These are phyloP conservation scores for Microcebus lehilahytsara DNA, from an alignment of 2,113 vertebrate genomes.

Conservation along the genomic window DNA sequence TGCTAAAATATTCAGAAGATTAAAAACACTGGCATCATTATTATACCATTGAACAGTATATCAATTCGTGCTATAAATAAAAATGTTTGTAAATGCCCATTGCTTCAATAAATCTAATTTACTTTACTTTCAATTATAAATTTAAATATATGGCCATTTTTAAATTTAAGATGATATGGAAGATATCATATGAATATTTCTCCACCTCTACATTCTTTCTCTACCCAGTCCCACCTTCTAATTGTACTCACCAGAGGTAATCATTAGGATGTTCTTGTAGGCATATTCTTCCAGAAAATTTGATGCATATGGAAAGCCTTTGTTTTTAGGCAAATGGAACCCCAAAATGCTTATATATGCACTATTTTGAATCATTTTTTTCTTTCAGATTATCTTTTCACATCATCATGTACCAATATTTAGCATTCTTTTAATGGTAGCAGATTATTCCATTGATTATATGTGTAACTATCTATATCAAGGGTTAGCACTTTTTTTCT, in stretches of 20 bases:
- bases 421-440: not conserved
- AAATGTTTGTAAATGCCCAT: not conserved
- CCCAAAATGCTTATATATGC: not conserved
- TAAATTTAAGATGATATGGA: not conserved
- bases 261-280: not conserved
- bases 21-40: not conserved
- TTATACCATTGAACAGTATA: not conserved
- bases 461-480: not conserved
- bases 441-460: not conserved
- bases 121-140: conserved; percentile 7
- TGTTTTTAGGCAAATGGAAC: conserved; percentile 29
- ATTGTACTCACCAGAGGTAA: not conserved
- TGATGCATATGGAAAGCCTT: not conserved
- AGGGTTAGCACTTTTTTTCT: not conserved
- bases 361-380: not conserved
- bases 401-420: not conserved
- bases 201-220: not conserved
- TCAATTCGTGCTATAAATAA: not conserved
- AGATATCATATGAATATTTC: not conserved
- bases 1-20: not conserved
- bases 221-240: not conserved
- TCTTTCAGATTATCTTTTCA: not conserved
- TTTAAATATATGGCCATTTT: not conserved
- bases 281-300: not conserved
- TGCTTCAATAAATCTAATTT: not conserved